Base-by-base conservation (phyloP, 1,140 invertebrate species). In the Apis florea region DNA sequence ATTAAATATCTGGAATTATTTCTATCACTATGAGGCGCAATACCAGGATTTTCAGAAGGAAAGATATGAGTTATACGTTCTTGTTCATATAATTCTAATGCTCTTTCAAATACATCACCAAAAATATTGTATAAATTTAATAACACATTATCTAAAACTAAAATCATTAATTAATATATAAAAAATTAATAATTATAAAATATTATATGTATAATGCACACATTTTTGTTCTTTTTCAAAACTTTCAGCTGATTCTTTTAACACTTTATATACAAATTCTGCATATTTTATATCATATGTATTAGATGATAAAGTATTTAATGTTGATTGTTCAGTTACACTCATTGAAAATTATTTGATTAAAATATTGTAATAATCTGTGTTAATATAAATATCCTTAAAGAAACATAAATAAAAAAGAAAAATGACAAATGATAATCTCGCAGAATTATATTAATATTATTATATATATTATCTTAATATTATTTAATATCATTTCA, bases 21-120 rank as follows among this genome's bases (percentile, higher is more conserved):
- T 88, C 56, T 76, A 0, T 87, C 79, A 83, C 89, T 91, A 92
- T 88, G 70, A 80, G 84, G 47, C 90, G 90, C 77, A 93, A 91
- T 47, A 87, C 70, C 26, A 90, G 90, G 76, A 83, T 83, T 68
- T 94, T 95, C 40, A 87, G 88, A 54, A 5, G 80, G 81, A 31
- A 72, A 89, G 31, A 93, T 85, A 67, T 90, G 83, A 12, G 93
- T 94, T 49, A 96, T 90, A 77, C 90, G 91, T 53, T 91, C 91
- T 72, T 93, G 94, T 85, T 96, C 95, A 31, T 95, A 91, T 21
- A 96, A 91, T 86, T 96, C 95, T 58, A 95, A 89, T 12, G 95
- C 94, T 84, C 94, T 93, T 90, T 95, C 92, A 73, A 96, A 92
- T 26, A 93, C 89, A 24, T 83, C 79, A 11, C 95, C 95, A 91